phyloP scores from a whole-genome alignment of 1,140 invertebrate species.

The Pteromalus puparum region DNA sequence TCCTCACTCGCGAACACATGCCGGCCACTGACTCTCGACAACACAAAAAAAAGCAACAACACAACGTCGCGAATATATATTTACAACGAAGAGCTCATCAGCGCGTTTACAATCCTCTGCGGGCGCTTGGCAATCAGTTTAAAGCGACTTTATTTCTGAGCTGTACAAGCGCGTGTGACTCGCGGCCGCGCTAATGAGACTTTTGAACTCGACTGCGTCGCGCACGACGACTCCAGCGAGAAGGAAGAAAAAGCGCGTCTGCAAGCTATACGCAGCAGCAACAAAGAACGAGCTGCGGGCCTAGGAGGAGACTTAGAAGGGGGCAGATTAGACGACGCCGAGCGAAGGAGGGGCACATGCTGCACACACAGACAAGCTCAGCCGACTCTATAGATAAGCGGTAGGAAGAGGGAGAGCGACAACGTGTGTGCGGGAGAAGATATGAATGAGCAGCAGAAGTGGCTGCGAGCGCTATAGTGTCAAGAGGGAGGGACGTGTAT shows the following conservation, averaged over 20 bases:
- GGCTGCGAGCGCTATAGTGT: neutral
- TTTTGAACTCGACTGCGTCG: conserved; percentile 24
- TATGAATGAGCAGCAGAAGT: neutral
- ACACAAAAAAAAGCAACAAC: too few relatives aligned
- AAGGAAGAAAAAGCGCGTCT: neutral
- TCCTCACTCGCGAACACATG: conserved; percentile 26
- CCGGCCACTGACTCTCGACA: neutral
- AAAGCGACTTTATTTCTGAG: neutral
- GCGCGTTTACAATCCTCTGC: too few relatives aligned
- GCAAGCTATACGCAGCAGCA: neutral
- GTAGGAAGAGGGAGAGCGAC: too few relatives aligned
- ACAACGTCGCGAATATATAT: too few relatives aligned
- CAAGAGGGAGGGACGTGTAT: neutral
- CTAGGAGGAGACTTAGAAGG: neutral
- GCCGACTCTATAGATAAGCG: neutral
- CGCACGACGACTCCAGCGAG: neutral
- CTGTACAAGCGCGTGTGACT: neutral
- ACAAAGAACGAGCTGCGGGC: neutral
- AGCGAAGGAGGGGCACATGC: neutral
- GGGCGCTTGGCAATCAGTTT: too few relatives aligned
- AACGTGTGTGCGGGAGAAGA: neutral
- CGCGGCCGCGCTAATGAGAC: neutral
- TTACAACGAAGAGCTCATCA: too few relatives aligned
- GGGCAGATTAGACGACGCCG: conserved; percentile 6
- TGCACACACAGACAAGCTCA: neutral